A percentile compares a stretch with the other conserved stretches of the same genome.
These are phyloP conservation scores for Ondatra zibethicus DNA, from an alignment of 2,113 vertebrate genomes.

Conservation along the genomic window DNA sequence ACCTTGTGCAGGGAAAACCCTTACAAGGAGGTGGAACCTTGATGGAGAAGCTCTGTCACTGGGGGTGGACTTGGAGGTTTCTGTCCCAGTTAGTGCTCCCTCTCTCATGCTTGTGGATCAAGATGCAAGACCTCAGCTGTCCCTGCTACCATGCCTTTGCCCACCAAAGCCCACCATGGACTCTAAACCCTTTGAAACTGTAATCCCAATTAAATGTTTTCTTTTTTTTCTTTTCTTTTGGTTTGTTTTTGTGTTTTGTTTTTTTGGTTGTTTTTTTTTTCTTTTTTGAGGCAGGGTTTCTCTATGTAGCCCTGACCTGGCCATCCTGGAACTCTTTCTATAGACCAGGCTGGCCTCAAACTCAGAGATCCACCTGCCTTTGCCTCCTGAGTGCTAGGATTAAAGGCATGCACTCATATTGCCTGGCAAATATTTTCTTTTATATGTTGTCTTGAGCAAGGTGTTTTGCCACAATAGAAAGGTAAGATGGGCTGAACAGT, in stretches of 20 bases:
- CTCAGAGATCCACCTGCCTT: no score
- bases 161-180: background rate
- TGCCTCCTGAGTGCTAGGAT: no score
- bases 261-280: no score
- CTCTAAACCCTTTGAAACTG: background rate
- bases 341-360: no score
- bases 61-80: background rate
- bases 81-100: background rate
- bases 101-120: background rate
- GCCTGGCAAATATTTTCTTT: background rate
- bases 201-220: background rate
- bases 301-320: no score
- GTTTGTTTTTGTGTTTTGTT: no score
- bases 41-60: background rate
- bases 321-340: no score
- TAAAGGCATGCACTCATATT: no score
- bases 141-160: background rate
- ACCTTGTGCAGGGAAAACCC: background rate
- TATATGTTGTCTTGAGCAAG: background rate
- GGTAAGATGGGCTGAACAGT: background rate
- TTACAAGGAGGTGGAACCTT: background rate
- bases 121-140: background rate
- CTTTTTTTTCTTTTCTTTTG: no score
- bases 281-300: no score
- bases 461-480: background rate